Base-by-base conservation (phyloP, 2,113 vertebrate species). In the Cephalopterus ornatus region DNA sequence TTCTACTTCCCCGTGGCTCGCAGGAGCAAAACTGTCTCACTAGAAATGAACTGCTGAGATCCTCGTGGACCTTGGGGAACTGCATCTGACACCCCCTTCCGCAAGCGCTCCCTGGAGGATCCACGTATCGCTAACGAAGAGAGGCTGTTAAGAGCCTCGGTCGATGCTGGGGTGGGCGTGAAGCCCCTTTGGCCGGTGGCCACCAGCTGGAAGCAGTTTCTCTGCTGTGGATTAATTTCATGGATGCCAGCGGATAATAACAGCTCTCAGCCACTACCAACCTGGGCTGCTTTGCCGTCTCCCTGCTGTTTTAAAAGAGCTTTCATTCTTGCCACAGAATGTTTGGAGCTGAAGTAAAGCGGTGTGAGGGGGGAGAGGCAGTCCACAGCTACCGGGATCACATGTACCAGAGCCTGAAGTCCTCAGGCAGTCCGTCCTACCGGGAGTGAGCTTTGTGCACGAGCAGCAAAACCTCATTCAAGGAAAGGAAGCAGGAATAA, bases 201-300 rank as follows among this genome's bases (percentile, higher is more conserved):
- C 0, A 2, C 83, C 89, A 93, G 92, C 93, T 96, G 96, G 94
- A 92, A 93, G 85, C 84, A 62, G 63, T 77, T 94, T 88, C 84
- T 93, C 33, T 41, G 63, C 79, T 55, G 63, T 77, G 93, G 92
- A 93, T 92, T 92, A 66, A 95, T 95, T 92, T 95, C 92, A 92
- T 37, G 88, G 90, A 92, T 85, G 85, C 90, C 7, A 12, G 81
- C 1, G 2, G 90, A 75, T 80, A 93, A 87, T 55, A 95, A 93
- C 93, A 92, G 37, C 93, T 80, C 79, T 85, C 85, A 42, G 67
- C 78, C 3, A 3, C 85, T 82, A 88, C 91, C 71, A 58, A 58
- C 66, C 85, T 42, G 92, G 93, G 89, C 81, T 53, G 67, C 88
- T 72, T 73, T 76, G 66, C 84, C 2, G 4, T 68, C 49, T 85